Evolutionary conservation across 2,797 vertebrate species (phyloP).

Genomic region (Poliocrania exsul): DNA sequence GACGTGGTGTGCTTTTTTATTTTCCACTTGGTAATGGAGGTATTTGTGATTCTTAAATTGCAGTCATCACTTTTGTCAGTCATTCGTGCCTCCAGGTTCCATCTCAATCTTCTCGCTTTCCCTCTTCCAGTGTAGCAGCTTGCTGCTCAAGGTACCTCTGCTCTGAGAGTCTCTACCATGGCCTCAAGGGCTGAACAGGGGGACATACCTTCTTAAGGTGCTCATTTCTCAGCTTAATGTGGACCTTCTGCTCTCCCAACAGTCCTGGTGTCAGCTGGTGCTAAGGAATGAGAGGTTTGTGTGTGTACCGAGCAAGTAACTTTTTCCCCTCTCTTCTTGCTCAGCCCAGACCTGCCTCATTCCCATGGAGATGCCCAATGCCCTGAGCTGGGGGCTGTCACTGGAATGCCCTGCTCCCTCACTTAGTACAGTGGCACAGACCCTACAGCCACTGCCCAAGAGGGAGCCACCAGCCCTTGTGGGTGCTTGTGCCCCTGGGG

Average conservation of each 20-base stretch:
- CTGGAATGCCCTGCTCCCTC: background rate
- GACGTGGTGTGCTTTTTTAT: background rate
- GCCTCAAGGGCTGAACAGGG: background rate
- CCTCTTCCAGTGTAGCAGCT: background rate
- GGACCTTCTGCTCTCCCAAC: background rate
- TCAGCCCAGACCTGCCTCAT: background rate
- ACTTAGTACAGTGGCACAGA: no score
- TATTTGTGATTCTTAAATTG: background rate
- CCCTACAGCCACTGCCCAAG: background rate
- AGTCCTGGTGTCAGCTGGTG: background rate
- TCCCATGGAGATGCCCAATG: accelerated
- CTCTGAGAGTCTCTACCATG: background rate
- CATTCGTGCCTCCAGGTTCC: background rate
- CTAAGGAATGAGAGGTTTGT: background rate
- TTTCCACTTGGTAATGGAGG: background rate
- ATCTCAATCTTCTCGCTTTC: background rate
- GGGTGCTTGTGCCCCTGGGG: accelerated
- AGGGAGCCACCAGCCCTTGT: background rate
- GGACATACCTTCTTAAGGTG: background rate
- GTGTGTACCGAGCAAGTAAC: background rate
- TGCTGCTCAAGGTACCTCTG: background rate
- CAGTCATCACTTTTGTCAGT: background rate
- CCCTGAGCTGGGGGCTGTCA: background rate
- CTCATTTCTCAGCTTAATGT: background rate
- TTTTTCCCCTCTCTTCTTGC: no score